A percentile compares a stretch with the other conserved stretches of the same genome.
phyloP scores from a whole-genome alignment of 2,113 vertebrate species.

The Drymodes brunneopygia region DNA sequence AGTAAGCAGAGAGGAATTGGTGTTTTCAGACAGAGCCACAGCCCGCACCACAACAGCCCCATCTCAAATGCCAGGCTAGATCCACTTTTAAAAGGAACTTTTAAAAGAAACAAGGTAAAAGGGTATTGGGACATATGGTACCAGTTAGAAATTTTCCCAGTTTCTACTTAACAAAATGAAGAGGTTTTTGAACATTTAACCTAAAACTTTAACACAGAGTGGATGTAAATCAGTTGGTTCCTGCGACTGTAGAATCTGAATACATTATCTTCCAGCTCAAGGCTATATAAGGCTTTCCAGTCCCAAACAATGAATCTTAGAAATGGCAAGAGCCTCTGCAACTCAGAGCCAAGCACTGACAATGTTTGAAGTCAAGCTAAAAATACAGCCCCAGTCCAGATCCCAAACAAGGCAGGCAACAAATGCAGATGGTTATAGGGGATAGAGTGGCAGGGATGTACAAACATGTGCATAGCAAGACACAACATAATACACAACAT shows the following conservation, averaged over 20 bases:
- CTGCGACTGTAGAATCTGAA: not conserved
- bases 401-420: constrained; percentile 15
- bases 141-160: not conserved
- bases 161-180: not conserved
- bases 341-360: constrained; percentile 10
- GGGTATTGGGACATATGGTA: not conserved
- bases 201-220: not conserved
- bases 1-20: not conserved
- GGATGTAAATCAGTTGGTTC: not conserved
- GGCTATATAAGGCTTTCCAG: constrained; percentile 16
- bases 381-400: not conserved
- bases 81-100: not conserved
- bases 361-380: constrained; percentile 25
- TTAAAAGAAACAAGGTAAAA: not conserved
- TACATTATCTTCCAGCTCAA: not conserved
- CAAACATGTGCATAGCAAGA: not conserved
- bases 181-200: not conserved
- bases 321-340: not conserved
- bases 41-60: not conserved
- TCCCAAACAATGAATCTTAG: constrained; percentile 1
- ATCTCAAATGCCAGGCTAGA: not conserved
- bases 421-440: not conserved
- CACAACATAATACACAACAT: not conserved
- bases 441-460: not conserved
- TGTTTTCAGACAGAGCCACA: not conserved